Evolutionary conservation across 2,113 vertebrate species (phyloP).

Genomic region (Vulpes lagopus): DNA sequence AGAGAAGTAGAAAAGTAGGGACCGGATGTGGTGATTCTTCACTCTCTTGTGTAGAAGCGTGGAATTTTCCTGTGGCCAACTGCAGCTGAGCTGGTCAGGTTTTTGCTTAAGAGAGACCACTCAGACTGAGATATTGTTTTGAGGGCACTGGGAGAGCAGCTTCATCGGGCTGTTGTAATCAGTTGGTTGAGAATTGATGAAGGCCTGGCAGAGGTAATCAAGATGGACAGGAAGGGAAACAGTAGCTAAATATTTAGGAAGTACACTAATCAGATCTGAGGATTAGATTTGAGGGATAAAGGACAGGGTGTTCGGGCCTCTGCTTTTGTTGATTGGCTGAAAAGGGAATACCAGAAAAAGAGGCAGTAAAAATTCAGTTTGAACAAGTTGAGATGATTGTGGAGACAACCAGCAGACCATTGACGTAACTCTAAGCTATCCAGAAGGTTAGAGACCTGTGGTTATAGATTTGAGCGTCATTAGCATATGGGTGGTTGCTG

Average conservation of each 20-base stretch:
- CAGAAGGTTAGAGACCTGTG: background rate
- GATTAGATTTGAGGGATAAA: background rate
- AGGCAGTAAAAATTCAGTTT: background rate
- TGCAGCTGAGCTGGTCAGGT: background rate
- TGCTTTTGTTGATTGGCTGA: slow-evolving; percentile 36
- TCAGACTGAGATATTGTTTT: background rate
- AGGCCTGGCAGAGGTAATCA: background rate
- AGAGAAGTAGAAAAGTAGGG: background rate
- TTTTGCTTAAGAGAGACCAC: background rate
- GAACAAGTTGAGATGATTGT: background rate
- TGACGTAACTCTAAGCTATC: background rate
- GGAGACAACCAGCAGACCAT: background rate
- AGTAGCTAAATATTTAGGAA: background rate
- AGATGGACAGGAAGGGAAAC: background rate
- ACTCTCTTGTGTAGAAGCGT: background rate
- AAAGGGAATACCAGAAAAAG: slow-evolving; percentile 26
- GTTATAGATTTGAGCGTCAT: background rate
- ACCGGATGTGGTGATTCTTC: background rate
- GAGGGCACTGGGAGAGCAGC: background rate
- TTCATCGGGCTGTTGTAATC: background rate
- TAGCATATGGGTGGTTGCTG: background rate
- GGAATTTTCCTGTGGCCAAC: background rate
- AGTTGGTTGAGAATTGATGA: background rate
- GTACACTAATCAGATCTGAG: background rate
- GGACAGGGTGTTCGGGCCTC: background rate